These are phyloP conservation scores for Elachura formosa DNA, from an alignment of 2,113 vertebrate species.

Conservation along the genomic window DNA sequence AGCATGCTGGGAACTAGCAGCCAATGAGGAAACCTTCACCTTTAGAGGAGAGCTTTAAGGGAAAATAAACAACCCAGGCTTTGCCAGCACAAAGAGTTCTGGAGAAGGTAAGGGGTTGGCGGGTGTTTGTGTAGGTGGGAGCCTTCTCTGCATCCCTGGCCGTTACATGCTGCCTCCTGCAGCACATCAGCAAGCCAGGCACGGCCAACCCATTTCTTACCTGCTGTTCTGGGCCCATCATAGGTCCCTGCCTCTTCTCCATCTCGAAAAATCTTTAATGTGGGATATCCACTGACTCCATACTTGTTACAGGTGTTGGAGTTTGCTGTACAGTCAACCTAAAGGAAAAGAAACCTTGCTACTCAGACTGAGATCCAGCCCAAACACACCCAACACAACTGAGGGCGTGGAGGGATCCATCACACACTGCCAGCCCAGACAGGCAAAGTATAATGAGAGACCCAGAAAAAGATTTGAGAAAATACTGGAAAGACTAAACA, in stretches of 20 bases:
- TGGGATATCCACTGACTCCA: conserved; percentile 95
- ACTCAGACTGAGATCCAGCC: neutral
- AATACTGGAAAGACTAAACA: neutral
- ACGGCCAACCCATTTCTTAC: conserved; percentile 32
- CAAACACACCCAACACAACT: neutral
- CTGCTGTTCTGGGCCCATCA: conserved; percentile 91
- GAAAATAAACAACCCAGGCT: neutral
- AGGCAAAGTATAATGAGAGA: neutral
- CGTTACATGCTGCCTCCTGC: neutral
- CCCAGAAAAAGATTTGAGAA: neutral
- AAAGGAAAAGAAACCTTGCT: neutral
- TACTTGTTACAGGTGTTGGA: conserved; percentile 91
- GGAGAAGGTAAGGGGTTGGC: neutral
- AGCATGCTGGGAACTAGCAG: neutral
- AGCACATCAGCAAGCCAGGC: neutral
- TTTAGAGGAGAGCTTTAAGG: neutral
- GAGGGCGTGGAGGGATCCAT: neutral
- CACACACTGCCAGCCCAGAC: too few relatives aligned
- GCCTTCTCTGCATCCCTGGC: neutral
- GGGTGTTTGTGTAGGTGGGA: neutral
- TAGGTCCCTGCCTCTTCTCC: conserved; percentile 92
- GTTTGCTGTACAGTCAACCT: conserved; percentile 95
- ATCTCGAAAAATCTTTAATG: conserved; percentile 93
- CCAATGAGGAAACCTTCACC: neutral
- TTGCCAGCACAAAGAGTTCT: neutral